Conservation (phyloP, 2,888 invertebrate species). For the Dicyrtomina minuta region DNA sequence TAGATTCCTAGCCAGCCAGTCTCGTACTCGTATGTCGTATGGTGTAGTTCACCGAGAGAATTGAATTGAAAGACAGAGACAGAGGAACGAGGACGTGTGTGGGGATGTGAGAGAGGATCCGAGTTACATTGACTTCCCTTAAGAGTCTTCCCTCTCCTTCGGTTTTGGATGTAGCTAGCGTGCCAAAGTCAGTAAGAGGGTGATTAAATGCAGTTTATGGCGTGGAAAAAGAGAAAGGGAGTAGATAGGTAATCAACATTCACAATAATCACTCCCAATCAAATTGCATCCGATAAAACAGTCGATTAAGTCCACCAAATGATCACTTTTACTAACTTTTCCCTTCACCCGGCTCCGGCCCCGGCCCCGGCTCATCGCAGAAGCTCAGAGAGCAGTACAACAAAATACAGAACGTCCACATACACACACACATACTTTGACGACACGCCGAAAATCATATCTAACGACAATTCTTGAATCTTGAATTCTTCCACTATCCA, state of each 20-base stretch:
- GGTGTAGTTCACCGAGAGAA: too few species aligned
- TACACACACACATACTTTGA: not conserved
- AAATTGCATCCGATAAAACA: conserved; percentile 40
- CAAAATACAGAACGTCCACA: not conserved
- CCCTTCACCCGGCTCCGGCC: not conserved
- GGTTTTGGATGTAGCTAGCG: not conserved
- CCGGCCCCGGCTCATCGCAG: not conserved
- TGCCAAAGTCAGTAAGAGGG: conserved; percentile 32
- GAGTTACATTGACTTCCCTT: too few species aligned
- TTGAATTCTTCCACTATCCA: too few species aligned
- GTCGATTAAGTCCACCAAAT: conserved; percentile 36
- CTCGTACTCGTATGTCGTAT: too few species aligned
- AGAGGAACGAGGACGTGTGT: too few species aligned
- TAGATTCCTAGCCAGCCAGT: too few species aligned
- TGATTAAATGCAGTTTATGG: conserved; percentile 39
- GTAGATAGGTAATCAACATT: conserved; percentile 31
- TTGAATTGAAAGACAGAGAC: too few species aligned
- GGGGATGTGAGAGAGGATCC: too few species aligned
- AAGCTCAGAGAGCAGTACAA: not conserved
- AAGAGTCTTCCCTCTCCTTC: not conserved
- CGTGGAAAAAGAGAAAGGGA: conserved; percentile 37
- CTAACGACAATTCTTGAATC: not conserved
- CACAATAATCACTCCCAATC: conserved; percentile 38
- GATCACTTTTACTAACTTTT: conserved; percentile 11
- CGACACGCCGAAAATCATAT: not conserved